phyloP scores from a whole-genome alignment of 1,140 invertebrate genomes.

The Drosophila nasuta region DNA sequence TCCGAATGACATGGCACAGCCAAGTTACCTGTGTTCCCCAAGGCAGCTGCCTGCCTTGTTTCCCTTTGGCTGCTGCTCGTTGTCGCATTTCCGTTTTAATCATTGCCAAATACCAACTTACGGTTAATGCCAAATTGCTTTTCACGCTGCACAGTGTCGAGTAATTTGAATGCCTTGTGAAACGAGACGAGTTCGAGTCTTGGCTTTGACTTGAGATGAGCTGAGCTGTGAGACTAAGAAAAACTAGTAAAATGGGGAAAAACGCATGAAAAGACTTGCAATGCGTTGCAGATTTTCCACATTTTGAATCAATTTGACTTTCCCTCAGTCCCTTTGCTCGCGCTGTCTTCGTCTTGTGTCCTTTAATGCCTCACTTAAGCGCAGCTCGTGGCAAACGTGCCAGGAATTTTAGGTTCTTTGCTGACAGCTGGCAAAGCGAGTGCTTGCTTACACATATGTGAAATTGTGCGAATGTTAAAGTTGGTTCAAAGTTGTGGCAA shows the following conservation, averaged over 20 bases:
- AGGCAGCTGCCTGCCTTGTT: background rate
- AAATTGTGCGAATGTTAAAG: conserved; percentile 43
- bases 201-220: background rate
- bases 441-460: conserved; percentile 56
- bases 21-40: conserved; percentile 1
- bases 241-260: conserved; percentile 23
- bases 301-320: conserved; percentile 46
- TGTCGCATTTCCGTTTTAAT: conserved; percentile 49
- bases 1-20: conserved; percentile 60
- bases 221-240: conserved; percentile 20
- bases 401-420: conserved; percentile 48
- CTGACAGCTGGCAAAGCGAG: conserved; percentile 42
- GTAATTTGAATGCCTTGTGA: conserved; percentile 49
- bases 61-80: background rate
- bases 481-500: conserved; percentile 10
- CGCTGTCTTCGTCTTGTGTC: background rate
- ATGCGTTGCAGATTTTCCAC: conserved; percentile 46
- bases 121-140: conserved; percentile 77
- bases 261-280: conserved; percentile 21
- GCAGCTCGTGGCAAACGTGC: conserved; percentile 65
- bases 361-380: conserved; percentile 80
- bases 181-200: conserved; percentile 2
- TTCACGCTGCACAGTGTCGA: conserved; percentile 37
- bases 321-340: background rate
- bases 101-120: conserved; percentile 44